A percentile compares a stretch with the other conserved stretches of the same genome.
phyloP scores from a whole-genome alignment of 1,140 invertebrate genomes.

The Heliothis virescens region DNA sequence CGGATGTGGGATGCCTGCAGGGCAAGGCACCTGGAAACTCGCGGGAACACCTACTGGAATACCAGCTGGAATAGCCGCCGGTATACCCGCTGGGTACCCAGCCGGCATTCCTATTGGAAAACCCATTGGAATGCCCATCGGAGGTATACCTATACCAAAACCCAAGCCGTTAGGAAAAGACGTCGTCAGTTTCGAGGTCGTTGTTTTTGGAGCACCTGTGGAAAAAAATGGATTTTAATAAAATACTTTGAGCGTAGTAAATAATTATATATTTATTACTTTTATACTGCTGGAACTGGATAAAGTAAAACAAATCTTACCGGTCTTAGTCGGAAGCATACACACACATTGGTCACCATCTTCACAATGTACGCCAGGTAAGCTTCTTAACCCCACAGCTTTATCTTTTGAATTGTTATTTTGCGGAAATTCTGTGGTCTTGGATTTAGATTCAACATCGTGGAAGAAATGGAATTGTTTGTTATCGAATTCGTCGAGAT shows the following conservation, averaged over 20 bases:
- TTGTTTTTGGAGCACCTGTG: not conserved
- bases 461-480: not conserved
- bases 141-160: not conserved
- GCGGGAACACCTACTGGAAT: not conserved
- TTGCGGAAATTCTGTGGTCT: not conserved
- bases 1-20: not conserved
- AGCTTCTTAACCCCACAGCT: constrained; percentile 65
- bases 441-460: constrained; percentile 6
- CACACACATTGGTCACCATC: not conserved
- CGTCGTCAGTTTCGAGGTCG: not conserved
- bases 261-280: no score
- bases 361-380: constrained; percentile 47
- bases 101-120: constrained; percentile 12
- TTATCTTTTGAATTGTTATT: constrained; percentile 55
- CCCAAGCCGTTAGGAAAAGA: not conserved
- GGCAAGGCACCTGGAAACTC: not conserved
- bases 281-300: no score
- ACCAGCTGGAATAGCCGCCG: not conserved
- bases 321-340: not conserved
- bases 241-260: no score
- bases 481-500: constrained; percentile 15
- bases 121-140: not conserved
- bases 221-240: no score
- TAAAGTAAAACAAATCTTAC: not conserved
- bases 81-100: not conserved